Evolutionary conservation across 2,888 invertebrate species (phyloP), one percentile per base, ranked within the genome.

Genomic region (Perizoma flavofasciatum): DNA sequence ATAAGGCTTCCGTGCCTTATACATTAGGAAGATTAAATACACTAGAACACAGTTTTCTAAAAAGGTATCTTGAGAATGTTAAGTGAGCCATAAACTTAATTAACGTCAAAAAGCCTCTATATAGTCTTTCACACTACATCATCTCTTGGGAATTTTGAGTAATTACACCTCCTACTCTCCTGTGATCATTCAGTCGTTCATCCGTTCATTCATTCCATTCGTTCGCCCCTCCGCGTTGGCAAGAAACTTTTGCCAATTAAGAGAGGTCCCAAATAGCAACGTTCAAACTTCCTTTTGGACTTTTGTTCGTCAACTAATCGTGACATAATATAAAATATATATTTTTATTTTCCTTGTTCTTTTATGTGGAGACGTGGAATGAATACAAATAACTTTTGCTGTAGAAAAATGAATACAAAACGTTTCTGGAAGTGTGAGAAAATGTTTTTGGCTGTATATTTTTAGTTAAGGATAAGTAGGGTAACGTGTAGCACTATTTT

Each of bases 141-240:
- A 76, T 72, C 75, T 77, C 74, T 63, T 70, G 74, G 75, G 78
- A 76, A 77, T 79, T 79, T 81, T 80, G 78, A 81, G 80, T 83
- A 83, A 85, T 83, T 82, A 83, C 78, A 77, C 75, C 74, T 78
- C 63, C 69, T 67, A 65, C 65, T 70, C 68, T 71, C 72, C 77
- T 83, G 75, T 83, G 81, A 83, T 79, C 81, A 77, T 76, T 80
- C 80, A 79, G 71, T 73, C 83, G 77, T 79, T 81, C 83, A 75
- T 70, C 73, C 77, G 73, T 76, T 68, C 66, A 70, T 71, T 69
- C 69, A 61, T 61, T 61, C 59, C 72, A 63, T 76, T 77, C 78
- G 66, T 70, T 74, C 76, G 77, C 77, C 78, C 75, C 76, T 73
- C 53, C 74, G 54, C 54, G 73, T 70, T 51, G 32, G 51, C 69